Evolutionary conservation across 1,140 invertebrate species (phyloP), one percentile per base, ranked within the genome.

Genomic region (Danaus melanippus): DNA sequence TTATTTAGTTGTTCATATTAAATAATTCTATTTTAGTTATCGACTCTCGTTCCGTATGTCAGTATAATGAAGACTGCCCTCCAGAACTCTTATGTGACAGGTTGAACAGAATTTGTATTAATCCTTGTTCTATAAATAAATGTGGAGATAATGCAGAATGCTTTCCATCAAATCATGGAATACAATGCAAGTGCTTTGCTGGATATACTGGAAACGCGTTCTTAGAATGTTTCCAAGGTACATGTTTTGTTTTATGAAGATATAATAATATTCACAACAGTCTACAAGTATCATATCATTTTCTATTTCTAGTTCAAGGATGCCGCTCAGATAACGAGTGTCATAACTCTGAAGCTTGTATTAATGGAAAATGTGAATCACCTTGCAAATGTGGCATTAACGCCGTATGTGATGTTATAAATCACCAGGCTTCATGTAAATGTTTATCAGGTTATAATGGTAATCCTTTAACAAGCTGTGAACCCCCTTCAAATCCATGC

Each of bases 1-100:
- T 1, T 8, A 41, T 12, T 15, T 54, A 42, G 9, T 10, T 12
- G 9, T 21, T 21, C 10, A 42, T 40, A 0, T 50, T 50, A 46
- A 40, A 9, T 60, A 17, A 40, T 21, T 53, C 57, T 60, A 50
- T 78, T 86, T 68, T 83, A 93, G 92, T 92, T 47, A 84, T 89
- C 64, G 87, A 90, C 69, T 86, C 89, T 55, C 87, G 90, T 68
- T 91, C 93, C 58, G 89, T 95, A 42, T 97, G 96, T 70, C 94
- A 96, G 73, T 95, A 95, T 75, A 96, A 96, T 65, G 94, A 95
- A 88, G 95, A 96, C 69, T 96, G 95, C 81, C 93, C 94, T 55
- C 92, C 93, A 1, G 89, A 93, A 60, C 91, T 94, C 64, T 85
- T 94, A 2, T 96, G 94, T 74, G 94, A 96, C 84, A 89, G 93